Base-by-base conservation (phyloP, 2,797 vertebrate species). In the Dendrocincla tyrannina region DNA sequence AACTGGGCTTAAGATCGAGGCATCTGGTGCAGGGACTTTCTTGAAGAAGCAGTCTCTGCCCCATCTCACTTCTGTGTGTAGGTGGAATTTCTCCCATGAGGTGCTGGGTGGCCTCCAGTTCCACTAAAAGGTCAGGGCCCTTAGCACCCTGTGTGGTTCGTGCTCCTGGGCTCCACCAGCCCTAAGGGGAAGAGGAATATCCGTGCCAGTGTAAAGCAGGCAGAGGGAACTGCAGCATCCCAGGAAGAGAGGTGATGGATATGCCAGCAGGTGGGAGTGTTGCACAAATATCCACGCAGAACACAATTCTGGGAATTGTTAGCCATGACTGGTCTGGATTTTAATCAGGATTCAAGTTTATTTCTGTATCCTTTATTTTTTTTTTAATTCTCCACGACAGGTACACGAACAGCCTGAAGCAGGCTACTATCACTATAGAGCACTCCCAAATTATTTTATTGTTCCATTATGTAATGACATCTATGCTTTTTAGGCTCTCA, bases 201-300 rank as follows among this genome's bases (percentile, higher is more conserved):
- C 13, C 1, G 1, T 28, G 49, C 18, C 28, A 24, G 39, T 7
- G 49, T 13, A 11, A 33, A 70, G 49, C 41, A 55, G 42, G 56
- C 37, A 59, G 27, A 64, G 74, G 70, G 55, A 62, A 5, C 5
- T 0, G 56, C 76, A 64, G 66, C 63, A 12, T 11, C 39, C 2
- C 9, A 80, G 79, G 44, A 74, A 17, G 37, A 39, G 58, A 88
- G 58, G 35, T 58, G 68, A 13, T n/a, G 50, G 46, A 42, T 37
- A 6, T 20, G 68, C 91, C 92, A 84, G 89, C 78, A 91, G 91
- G 66, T 50, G 79, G 96, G 76, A 81, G 82, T 63, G 66, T 81
- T 64, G 62, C 17, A 83, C 85, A 76, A 69, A 53, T 30, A 46
- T 69, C 49, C 37, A 53, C n/a, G 63, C 63, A 82, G 55, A 82